These are phyloP conservation scores for Dugesia japonica DNA, from an alignment of 2,888 invertebrate species.

Conservation along the genomic window DNA sequence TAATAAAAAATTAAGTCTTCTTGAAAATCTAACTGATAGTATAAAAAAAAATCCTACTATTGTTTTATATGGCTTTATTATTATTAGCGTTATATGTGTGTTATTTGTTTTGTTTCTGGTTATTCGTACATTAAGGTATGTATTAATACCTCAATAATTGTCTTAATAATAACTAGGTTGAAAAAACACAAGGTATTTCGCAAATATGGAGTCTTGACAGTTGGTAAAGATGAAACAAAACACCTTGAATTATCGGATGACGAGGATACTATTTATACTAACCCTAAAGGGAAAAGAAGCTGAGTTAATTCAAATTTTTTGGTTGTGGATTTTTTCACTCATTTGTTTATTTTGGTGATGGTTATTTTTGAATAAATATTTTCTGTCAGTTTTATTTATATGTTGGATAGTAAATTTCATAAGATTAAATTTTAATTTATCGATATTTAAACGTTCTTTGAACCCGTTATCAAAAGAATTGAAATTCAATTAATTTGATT, in stretches of 20 bases:
- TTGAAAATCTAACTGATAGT: neutral
- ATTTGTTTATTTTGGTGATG: neutral
- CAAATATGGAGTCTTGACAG: neutral
- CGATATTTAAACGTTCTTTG: too few relatives aligned
- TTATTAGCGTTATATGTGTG: neutral
- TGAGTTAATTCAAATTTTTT: neutral
- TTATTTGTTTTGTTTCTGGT: neutral
- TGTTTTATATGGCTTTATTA: neutral
- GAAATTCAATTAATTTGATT: too few relatives aligned
- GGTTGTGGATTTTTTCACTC: neutral
- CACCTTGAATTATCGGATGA: slow-evolving; percentile 6
- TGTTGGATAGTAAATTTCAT: too few relatives aligned
- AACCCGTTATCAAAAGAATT: too few relatives aligned
- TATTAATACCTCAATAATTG: neutral
- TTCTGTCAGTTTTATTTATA: too few relatives aligned
- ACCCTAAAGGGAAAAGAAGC: neutral
- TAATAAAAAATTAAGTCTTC: neutral
- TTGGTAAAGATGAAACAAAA: neutral
- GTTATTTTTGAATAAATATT: too few relatives aligned
- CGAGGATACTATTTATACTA: neutral
- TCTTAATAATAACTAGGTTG: neutral
- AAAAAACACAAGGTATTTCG: neutral
- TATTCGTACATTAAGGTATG: neutral
- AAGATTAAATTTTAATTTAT: too few relatives aligned
- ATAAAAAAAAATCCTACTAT: neutral